Percentiles rank a stretch among this genome's conserved stretches.
Conservation (phyloP, 2,888 invertebrate species). For the Acleris cristana region DNA sequence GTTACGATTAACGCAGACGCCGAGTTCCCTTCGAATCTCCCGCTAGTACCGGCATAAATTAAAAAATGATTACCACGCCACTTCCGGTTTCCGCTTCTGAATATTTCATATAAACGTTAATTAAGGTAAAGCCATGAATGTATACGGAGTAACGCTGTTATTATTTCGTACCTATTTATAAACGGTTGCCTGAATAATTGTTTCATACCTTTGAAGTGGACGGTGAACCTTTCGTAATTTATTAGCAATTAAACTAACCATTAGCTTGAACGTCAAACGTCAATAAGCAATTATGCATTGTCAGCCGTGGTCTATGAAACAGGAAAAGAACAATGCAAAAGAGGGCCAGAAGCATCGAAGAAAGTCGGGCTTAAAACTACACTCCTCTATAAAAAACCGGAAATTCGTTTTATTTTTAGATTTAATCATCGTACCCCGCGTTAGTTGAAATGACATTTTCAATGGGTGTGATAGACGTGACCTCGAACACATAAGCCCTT, state of each 20-base stretch:
- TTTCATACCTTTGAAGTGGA: constrained; percentile 1
- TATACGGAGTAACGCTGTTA: constrained; percentile 14
- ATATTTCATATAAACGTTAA: constrained; percentile 34
- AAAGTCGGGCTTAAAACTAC: too few species aligned
- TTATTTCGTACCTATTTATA: constrained; percentile 16
- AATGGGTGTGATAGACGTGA: constrained; percentile 8
- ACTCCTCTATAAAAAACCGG: too few species aligned
- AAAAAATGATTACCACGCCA: constrained; percentile 37
- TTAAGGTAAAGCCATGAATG: constrained; percentile 28
- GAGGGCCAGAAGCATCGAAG: too few species aligned
- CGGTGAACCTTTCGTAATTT: not conserved
- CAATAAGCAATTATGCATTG: too few species aligned
- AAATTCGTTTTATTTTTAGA: too few species aligned
- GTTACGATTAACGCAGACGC: constrained; percentile 17
- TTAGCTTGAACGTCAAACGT: too few species aligned
- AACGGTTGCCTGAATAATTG: not conserved
- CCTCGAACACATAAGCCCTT: constrained; percentile 22
- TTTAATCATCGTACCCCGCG: too few species aligned
- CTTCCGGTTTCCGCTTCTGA: constrained; percentile 37
- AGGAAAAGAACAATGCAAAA: too few species aligned
- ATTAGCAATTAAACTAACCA: too few species aligned
- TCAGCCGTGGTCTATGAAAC: too few species aligned
- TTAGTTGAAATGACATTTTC: not conserved
- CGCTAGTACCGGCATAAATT: constrained; percentile 36
- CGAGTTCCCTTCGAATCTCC: constrained; percentile 32